Evolutionary conservation across 2,113 vertebrate genomes (phyloP).

Genomic region (Rafetus swinhoei): DNA sequence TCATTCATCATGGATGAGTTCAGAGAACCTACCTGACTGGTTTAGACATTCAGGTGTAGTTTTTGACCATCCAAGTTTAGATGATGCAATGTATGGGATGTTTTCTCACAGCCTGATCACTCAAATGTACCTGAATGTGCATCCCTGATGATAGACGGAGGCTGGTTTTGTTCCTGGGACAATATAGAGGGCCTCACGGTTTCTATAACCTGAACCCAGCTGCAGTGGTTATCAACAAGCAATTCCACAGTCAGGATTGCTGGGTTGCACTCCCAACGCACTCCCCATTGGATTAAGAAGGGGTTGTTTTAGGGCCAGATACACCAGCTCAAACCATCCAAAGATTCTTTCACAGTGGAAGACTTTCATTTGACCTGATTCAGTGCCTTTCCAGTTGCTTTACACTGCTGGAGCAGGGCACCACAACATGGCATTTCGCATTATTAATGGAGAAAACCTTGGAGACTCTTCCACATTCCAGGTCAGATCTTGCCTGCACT

Average conservation of each 20-base stretch:
- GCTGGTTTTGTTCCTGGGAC: background rate
- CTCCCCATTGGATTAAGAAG: background rate
- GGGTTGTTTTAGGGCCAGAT: background rate
- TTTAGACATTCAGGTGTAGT: too few relatives aligned
- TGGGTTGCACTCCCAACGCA: background rate
- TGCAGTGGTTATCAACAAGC: background rate
- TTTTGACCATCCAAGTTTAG: background rate
- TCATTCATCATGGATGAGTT: background rate
- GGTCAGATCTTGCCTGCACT: background rate
- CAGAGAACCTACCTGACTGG: background rate
- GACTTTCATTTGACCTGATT: background rate
- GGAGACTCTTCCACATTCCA: background rate
- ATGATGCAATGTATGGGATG: background rate
- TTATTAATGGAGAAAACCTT: background rate
- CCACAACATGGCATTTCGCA: background rate
- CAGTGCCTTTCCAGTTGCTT: background rate
- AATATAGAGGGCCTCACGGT: background rate
- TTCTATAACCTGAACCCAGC: background rate
- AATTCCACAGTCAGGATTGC: background rate
- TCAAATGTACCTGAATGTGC: accelerated
- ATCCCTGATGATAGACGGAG: background rate
- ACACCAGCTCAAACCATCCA: background rate
- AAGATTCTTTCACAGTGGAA: background rate
- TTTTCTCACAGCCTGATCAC: background rate
- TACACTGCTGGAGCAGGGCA: background rate